A percentile compares a stretch with the other conserved stretches of the same genome.
Conservation (phyloP, 2,113 vertebrate species). For the Puntigrus tetrazona region DNA sequence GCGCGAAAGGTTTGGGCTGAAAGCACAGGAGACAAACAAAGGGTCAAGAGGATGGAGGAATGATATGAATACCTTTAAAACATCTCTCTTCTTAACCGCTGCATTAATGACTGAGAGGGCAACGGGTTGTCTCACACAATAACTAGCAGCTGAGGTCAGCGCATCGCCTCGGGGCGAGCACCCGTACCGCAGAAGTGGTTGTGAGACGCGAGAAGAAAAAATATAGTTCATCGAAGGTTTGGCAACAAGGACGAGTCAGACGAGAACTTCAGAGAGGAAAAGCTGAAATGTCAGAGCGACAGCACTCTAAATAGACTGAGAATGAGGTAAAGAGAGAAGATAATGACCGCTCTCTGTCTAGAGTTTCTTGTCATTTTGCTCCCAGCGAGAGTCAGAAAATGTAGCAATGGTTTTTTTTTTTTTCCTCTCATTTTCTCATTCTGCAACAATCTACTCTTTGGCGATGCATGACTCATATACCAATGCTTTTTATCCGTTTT, state of each 20-base stretch:
- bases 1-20: background rate
- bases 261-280: background rate
- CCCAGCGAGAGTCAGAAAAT: constrained; percentile 10
- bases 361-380: constrained; percentile 31
- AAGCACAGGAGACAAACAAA: constrained; percentile 3
- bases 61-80: constrained; percentile 22
- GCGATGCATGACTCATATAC: constrained; percentile 33
- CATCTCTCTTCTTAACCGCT: background rate
- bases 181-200: background rate
- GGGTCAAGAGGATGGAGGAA: background rate
- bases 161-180: background rate
- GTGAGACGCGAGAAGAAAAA: background rate
- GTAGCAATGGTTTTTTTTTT: background rate
- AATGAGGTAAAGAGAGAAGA: constrained; percentile 39
- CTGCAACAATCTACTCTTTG: constrained; percentile 25
- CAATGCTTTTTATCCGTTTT: constrained; percentile 46
- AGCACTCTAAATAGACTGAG: constrained; percentile 19
- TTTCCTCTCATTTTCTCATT: background rate
- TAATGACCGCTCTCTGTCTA: constrained; percentile 21
- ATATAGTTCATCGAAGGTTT: constrained; percentile 10
- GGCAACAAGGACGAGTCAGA: constrained; percentile 26
- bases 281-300: background rate
- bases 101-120: background rate
- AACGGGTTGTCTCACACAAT: background rate
- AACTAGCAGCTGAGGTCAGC: background rate